phyloP scores from a whole-genome alignment of 2,113 vertebrate species.

The Phyllostomus discolor region DNA sequence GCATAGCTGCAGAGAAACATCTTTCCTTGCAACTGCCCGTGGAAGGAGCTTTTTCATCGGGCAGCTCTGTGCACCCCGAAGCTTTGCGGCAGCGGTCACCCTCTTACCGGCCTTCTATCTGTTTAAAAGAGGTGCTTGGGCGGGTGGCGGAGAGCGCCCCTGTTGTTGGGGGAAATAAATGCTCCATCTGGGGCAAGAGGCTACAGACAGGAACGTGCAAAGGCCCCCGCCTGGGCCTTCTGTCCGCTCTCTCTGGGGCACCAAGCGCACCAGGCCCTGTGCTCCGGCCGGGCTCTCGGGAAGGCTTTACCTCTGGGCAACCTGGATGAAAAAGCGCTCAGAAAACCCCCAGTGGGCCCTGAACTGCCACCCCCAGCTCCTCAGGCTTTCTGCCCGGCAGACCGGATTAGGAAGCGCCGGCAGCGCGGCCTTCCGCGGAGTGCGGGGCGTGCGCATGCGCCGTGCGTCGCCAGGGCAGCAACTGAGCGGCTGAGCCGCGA shows the following conservation, averaged over 20 bases:
- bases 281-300: background rate
- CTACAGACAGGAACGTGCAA: too few species aligned
- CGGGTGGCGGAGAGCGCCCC: background rate
- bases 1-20: slow-evolving; percentile 40
- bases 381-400: background rate
- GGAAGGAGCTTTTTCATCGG: slow-evolving; percentile 43
- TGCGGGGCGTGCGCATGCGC: fast-evolving
- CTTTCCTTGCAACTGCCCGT: slow-evolving; percentile 47
- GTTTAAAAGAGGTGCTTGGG: slow-evolving; percentile 1
- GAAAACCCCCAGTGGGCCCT: background rate
- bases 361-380: background rate
- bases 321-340: background rate
- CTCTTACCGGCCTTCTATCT: background rate
- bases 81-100: slow-evolving; percentile 33
- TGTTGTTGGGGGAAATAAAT: background rate
- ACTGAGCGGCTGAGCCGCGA: fast-evolving
- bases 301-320: background rate
- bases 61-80: slow-evolving; percentile 70
- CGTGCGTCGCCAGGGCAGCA: fast-evolving
- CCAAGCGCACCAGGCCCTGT: background rate
- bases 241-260: background rate
- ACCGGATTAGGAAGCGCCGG: background rate
- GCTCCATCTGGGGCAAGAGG: background rate
- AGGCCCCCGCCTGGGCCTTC: background rate
- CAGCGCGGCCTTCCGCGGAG: background rate